Base-by-base conservation (phyloP, 1,140 invertebrate species). In the Artemia franciscana region DNA sequence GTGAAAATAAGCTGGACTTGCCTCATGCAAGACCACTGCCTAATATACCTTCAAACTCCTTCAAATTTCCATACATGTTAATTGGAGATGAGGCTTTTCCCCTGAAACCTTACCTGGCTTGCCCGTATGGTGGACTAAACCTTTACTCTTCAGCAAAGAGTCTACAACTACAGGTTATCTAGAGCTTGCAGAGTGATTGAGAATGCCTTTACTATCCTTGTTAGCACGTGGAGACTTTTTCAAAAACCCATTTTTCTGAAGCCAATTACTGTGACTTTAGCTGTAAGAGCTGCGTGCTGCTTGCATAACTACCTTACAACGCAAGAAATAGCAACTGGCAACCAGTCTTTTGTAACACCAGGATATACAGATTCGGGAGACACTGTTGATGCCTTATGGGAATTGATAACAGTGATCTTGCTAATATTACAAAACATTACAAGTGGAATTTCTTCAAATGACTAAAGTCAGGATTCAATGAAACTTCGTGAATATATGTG, bases 41-140 rank as follows among this genome's bases (percentile, higher is more conserved):
- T n/a, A 61, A 57, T 4, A 59, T 70, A 24, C 66, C 71, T 24
- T 51, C 62, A 62, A 67, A 21, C 15, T 62, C 67, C 24, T 63
- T 62, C 12, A 25, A 21, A 21, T 18, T 61, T 57, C 72, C 71
- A 51, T 71, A 68, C 65, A 64, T 73, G 39, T 66, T 76, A 63
- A 68, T 76, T 57, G 73, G 69, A 21, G 76, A 76, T 69, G 74
- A 74, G 57, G 73, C 73, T 27, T 77, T 76, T 66, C 67, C 68
- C 21, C 51, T 78, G 39, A 64, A 63, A 59, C 26, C 62, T 60
- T 66, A 73, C 64, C 60, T 77, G 24, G 69, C 76, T 71, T 74
- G 74, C 67, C 75, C 75, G 60, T 77, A 68, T 69, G 63, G 64
- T 24, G 68, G 66, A 51, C 66, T 66, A 28, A 65, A 69, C 57